These are phyloP conservation scores for Hylaeus volcanicus DNA, from an alignment of 1,140 invertebrate species.

Conservation along the genomic window DNA sequence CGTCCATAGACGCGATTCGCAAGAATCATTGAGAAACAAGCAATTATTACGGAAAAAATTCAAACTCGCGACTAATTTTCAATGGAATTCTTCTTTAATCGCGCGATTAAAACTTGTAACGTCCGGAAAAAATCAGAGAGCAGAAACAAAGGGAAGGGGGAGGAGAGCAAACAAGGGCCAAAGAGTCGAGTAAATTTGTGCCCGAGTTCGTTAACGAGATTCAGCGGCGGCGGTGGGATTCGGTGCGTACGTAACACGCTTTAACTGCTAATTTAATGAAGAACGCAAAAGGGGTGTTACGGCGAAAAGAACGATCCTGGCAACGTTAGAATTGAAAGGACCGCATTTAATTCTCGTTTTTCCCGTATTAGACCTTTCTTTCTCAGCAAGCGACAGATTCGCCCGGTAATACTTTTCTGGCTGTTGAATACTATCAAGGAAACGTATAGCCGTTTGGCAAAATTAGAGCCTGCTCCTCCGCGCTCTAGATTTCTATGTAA, in stretches of 20 bases:
- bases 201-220: slow-evolving; percentile 10
- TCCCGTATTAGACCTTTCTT: not conserved
- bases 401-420: too few relatives aligned
- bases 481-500: too few relatives aligned
- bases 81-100: not conserved
- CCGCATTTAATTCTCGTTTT: not conserved
- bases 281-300: not conserved
- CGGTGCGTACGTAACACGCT: not conserved
- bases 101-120: not conserved
- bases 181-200: not conserved
- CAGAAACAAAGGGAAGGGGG: not conserved
- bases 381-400: too few relatives aligned
- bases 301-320: not conserved
- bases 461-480: not conserved
- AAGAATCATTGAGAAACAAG: too few relatives aligned
- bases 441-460: too few relatives aligned
- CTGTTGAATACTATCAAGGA: too few relatives aligned
- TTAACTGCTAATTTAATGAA: slow-evolving; percentile 14
- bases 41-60: too few relatives aligned
- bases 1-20: too few relatives aligned
- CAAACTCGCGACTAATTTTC: too few relatives aligned
- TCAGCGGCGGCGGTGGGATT: not conserved
- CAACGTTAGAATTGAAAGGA: too few relatives aligned
- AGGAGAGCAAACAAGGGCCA: not conserved
- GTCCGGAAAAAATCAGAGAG: not conserved